A percentile compares a stretch with the other conserved stretches of the same genome.
These are phyloP conservation scores for Morpho achilles DNA, from an alignment of 2,888 invertebrate genomes.

Conservation along the genomic window DNA sequence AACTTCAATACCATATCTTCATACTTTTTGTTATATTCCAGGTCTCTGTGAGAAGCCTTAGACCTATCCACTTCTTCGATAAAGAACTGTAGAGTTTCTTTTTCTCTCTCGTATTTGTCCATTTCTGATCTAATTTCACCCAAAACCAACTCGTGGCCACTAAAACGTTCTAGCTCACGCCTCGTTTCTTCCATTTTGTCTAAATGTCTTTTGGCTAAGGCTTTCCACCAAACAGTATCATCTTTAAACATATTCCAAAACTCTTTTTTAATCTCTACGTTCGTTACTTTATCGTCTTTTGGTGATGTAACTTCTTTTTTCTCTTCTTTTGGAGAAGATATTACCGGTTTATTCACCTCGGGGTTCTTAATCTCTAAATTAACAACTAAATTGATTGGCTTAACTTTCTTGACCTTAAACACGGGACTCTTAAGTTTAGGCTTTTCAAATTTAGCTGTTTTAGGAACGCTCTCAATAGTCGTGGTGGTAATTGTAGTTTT, in stretches of 20 bases:
- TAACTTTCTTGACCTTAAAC: conserved; percentile 62
- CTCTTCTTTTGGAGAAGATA: conserved; percentile 15
- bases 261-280: conserved; percentile 30
- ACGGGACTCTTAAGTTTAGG: conserved; percentile 53
- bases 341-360: conserved; percentile 26
- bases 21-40: conserved; percentile 68
- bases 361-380: conserved; percentile 42
- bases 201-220: conserved; percentile 64
- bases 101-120: conserved; percentile 58
- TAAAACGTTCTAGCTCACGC: conserved; percentile 65
- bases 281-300: conserved; percentile 12
- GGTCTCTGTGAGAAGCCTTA: conserved; percentile 56
- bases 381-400: conserved; percentile 48
- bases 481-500: conserved; percentile 39
- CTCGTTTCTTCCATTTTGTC: conserved; percentile 71
- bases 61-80: conserved; percentile 68
- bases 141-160: conserved; percentile 63
- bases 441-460: conserved; percentile 40
- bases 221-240: conserved; percentile 73
- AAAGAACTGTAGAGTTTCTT: conserved; percentile 56
- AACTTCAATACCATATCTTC: conserved; percentile 69
- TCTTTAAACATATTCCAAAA: conserved; percentile 72
- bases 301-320: conserved; percentile 8
- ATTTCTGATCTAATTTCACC: conserved; percentile 59
- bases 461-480: conserved; percentile 25